Base-by-base conservation (phyloP, 2,113 vertebrate species). In the Nothoprocta pentlandii region DNA sequence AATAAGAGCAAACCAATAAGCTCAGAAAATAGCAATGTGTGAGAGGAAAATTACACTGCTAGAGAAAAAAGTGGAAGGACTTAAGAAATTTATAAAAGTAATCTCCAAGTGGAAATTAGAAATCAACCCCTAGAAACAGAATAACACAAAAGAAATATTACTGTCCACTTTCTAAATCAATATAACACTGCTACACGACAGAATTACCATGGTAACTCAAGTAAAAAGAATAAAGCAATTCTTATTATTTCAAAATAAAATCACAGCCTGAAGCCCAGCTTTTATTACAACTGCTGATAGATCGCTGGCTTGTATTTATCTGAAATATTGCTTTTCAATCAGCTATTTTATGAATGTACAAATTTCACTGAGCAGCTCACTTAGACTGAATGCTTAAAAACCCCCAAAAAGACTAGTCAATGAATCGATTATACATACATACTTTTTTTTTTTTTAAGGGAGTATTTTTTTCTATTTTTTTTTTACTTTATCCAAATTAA, bases 151-250 rank as follows among this genome's bases (percentile, higher is more conserved):
- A 99, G 98, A 99, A 99, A 99, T 99, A 99, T 99, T 99, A 99
- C 98, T 98, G 99, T 99, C 99, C 99, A 99, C 99, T 99, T 99
- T 99, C 98, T 99, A 99, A 99, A 99, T 99, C 99, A 99, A 99
- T 99, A 99, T 99, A 99, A 98, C 98, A 98, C 98, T 92, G 99
- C 99, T 99, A 99, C 98, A 98, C 98, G 98, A 99, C 97, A 98
- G 98, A 98, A 99, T 99, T 99, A 99, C 99, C 99, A 99, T 99
- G 99, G 99, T 98, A 99, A 99, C 99, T 98, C 98, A 97, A 98
- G 98, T 98, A 99, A 99, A 98, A 98, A 99, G 98, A 99, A 99
- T 98, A 98, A 99, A 99, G 98, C 98, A 99, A 98, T 99, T 99
- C 98, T 98, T 99, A 99, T 98, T 98, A 98, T 99, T 99, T 99